These are phyloP conservation scores for Scleropages formosus DNA, from an alignment of 2,797 vertebrate species.

Conservation along the genomic window DNA sequence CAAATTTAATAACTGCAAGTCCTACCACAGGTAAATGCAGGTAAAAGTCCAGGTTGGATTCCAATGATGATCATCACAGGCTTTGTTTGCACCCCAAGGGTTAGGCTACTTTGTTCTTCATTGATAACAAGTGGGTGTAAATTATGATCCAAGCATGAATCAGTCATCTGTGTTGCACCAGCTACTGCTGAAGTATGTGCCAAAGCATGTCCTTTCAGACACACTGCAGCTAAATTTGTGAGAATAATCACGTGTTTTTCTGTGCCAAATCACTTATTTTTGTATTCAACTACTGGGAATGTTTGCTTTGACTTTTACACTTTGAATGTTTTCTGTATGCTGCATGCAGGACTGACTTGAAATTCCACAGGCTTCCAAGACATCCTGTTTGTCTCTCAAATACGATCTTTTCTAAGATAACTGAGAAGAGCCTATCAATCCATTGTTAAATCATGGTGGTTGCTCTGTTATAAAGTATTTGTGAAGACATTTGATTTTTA, in stretches of 20 bases:
- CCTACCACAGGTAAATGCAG: background rate
- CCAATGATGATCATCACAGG: background rate
- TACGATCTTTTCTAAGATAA: too few relatives aligned
- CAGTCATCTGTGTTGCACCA: background rate
- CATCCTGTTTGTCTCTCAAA: too few relatives aligned
- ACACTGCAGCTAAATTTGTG: background rate
- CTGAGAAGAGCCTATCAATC: too few relatives aligned
- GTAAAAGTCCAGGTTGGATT: background rate
- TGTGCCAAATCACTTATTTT: background rate
- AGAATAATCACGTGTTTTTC: conserved; percentile 1
- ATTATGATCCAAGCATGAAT: conserved; percentile 22
- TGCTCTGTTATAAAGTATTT: too few relatives aligned
- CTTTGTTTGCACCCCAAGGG: conserved; percentile 14
- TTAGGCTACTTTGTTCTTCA: background rate
- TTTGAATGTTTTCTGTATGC: too few relatives aligned
- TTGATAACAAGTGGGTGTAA: background rate
- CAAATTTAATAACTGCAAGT: background rate
- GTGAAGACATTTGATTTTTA: too few relatives aligned
- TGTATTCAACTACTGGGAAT: background rate
- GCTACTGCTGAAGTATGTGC: background rate
- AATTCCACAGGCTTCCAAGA: too few relatives aligned
- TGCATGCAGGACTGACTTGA: too few relatives aligned
- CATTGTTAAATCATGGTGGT: too few relatives aligned
- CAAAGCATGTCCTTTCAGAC: background rate
- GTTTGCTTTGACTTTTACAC: too few relatives aligned